Conservation (phyloP, 2,113 vertebrate genomes). For the Penelope pileata region DNA sequence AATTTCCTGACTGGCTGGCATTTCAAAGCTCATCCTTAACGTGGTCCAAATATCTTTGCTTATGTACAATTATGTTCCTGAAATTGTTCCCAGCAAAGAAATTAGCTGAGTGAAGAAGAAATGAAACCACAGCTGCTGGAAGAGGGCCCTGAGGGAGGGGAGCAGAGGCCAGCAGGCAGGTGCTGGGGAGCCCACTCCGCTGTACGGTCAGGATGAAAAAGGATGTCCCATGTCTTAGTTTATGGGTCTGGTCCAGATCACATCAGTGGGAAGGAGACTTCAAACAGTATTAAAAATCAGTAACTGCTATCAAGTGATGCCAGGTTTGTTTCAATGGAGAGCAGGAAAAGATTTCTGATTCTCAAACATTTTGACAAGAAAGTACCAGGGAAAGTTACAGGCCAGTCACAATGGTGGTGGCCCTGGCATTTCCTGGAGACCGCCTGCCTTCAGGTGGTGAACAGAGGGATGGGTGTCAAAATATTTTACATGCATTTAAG, state of each 20-base stretch:
- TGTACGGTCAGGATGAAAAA: not conserved
- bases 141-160: not conserved
- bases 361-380: not conserved
- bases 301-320: not conserved
- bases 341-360: not conserved
- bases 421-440: not conserved
- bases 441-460: not conserved
- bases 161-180: not conserved
- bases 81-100: not conserved
- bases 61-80: not conserved
- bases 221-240: not conserved
- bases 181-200: not conserved
- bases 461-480: not conserved
- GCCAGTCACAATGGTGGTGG: not conserved
- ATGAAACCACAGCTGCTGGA: not conserved
- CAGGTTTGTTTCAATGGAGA: not conserved
- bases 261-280: not conserved
- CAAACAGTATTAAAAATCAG: conserved; percentile 37
- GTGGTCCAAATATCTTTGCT: not conserved
- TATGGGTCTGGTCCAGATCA: not conserved
- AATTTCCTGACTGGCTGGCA: not conserved
- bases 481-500: not conserved
- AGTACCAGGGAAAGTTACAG: not conserved
- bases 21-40: not conserved
- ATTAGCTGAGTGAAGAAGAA: conserved; percentile 11